Evolutionary conservation across 2,113 vertebrate genomes (phyloP).

Genomic region (Equus quagga): DNA sequence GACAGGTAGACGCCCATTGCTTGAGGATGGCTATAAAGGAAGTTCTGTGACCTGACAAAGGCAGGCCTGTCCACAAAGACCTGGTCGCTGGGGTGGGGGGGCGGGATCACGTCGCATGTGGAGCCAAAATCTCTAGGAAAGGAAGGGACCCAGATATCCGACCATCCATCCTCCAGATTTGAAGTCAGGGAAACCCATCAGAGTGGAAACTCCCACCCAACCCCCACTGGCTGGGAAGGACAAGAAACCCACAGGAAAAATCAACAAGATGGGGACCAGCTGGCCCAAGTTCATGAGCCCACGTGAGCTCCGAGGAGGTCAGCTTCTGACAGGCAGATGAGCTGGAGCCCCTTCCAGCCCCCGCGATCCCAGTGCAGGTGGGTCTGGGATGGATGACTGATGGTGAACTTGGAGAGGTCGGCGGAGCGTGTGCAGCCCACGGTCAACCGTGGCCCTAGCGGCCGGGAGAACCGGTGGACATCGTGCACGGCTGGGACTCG

Average conservation of each 20-base stretch:
- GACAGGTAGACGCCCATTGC: neutral
- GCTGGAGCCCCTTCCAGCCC: neutral
- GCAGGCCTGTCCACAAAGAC: no score
- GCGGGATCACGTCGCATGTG: no score
- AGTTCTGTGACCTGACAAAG: no score
- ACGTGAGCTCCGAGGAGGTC: neutral
- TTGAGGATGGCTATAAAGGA: neutral
- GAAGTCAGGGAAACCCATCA: neutral
- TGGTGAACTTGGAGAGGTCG: accelerated
- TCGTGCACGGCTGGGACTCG: accelerated
- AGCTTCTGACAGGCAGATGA: neutral
- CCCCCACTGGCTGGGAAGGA: neutral
- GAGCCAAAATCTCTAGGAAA: no score
- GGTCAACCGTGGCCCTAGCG: constrained; percentile 1
- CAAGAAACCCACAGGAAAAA: accelerated
- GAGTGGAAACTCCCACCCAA: neutral
- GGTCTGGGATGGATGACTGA: accelerated
- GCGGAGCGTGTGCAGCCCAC: accelerated
- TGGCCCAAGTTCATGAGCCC: neutral
- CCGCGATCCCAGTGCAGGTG: accelerated
- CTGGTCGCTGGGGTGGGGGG: neutral
- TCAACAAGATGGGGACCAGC: neutral
- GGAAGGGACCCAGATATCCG: neutral
- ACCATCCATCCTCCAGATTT: neutral
- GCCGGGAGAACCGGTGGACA: accelerated